Conservation (phyloP, 2,797 vertebrate species). For the Fringilla coelebs region DNA sequence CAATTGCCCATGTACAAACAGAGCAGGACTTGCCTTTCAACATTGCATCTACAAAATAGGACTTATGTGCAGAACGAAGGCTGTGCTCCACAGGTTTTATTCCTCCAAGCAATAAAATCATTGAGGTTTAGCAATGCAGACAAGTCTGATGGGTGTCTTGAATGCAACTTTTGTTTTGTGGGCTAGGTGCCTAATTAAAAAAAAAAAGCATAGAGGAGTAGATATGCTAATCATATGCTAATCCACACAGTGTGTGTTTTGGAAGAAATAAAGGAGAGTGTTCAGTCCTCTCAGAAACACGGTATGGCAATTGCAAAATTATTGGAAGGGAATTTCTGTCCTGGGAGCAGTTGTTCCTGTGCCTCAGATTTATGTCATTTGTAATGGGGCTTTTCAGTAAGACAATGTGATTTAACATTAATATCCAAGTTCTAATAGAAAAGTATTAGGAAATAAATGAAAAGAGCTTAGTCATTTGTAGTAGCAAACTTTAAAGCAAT, state of each 20-base stretch:
- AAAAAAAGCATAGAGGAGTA: background rate
- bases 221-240: background rate
- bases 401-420: slow-evolving; percentile 4
- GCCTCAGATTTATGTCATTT: background rate
- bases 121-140: background rate
- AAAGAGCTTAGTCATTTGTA: background rate
- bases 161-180: background rate
- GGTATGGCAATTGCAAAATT: background rate
- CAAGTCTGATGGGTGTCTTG: background rate
- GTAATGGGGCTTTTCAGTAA: slow-evolving; percentile 14
- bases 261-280: background rate
- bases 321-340: slow-evolving; percentile 11
- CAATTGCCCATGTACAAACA: background rate
- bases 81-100: background rate
- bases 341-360: background rate
- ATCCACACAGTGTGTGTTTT: background rate
- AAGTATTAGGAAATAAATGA: slow-evolving; percentile 34
- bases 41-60: background rate
- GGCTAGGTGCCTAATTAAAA: background rate
- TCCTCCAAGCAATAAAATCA: background rate
- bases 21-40: background rate
- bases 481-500: background rate
- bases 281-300: background rate
- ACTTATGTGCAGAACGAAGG: background rate
- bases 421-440: background rate